Conservation (phyloP, 1,140 invertebrate genomes). For the Aphaenogaster floridana region DNA sequence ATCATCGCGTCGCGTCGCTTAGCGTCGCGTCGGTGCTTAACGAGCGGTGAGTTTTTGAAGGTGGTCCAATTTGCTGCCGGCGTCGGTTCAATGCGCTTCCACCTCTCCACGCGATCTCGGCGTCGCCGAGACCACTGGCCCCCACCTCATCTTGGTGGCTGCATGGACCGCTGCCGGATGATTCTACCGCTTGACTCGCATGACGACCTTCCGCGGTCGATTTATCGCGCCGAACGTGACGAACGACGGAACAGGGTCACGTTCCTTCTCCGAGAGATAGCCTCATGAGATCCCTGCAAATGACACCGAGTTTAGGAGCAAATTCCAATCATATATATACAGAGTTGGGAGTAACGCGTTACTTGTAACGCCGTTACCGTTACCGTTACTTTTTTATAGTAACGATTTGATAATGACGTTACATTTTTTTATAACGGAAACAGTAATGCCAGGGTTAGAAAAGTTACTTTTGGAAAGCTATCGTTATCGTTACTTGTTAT, state of each 20-base stretch:
- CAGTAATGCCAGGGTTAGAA: no score
- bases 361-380: no score
- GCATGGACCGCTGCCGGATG: conserved; percentile 75
- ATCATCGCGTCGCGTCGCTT: conserved; percentile 2
- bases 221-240: conserved; percentile 79
- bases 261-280: not conserved
- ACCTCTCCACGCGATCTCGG: conserved; percentile 61
- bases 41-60: conserved; percentile 65
- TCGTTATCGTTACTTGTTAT: no score
- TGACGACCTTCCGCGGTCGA: conserved; percentile 78
- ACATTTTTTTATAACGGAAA: no score
- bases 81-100: conserved; percentile 68
- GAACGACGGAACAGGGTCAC: conserved; percentile 65
- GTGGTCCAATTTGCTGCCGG: conserved; percentile 68
- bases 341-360: no score
- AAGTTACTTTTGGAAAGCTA: no score
- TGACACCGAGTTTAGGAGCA: not conserved
- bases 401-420: no score
- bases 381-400: no score
- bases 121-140: conserved; percentile 72
- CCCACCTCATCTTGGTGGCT: conserved; percentile 28
- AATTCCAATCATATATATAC: not conserved
- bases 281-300: conserved; percentile 1
- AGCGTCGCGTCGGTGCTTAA: conserved; percentile 30
- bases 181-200: conserved; percentile 56